phyloP scores from a whole-genome alignment of 2,113 vertebrate genomes.

The Pardalotus punctatus region DNA sequence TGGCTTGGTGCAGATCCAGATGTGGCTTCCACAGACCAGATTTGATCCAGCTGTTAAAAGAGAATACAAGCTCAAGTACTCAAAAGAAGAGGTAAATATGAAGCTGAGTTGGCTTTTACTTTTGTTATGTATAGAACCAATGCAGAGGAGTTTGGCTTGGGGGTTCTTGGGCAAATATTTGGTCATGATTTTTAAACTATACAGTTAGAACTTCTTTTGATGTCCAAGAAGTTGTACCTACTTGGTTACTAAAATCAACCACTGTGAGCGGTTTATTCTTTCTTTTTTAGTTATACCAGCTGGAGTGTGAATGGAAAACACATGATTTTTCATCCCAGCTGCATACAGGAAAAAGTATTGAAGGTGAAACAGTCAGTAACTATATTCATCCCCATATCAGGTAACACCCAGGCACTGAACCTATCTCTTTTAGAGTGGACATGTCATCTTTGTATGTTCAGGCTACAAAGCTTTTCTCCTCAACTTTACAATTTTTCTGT shows the following conservation, averaged over 20 bases:
- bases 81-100: conserved; percentile 86
- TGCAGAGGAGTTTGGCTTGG: neutral
- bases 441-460: neutral
- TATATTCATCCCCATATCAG: conserved; percentile 90
- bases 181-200: neutral
- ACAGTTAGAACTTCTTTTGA: neutral
- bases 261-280: neutral
- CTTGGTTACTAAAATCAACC: neutral
- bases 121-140: neutral
- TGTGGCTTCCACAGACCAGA: conserved; percentile 90
- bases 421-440: neutral
- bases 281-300: conserved; percentile 78
- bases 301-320: conserved; percentile 89
- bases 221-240: neutral
- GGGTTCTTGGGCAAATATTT: neutral
- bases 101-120: neutral
- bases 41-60: conserved; percentile 95
- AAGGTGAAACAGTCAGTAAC: conserved; percentile 77
- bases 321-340: conserved; percentile 83
- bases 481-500: neutral
- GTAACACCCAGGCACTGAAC: conserved; percentile 45
- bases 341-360: conserved; percentile 83
- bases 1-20: conserved; percentile 89
- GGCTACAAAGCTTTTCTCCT: neutral
- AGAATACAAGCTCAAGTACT: conserved; percentile 89